Base-by-base conservation (phyloP, 2,888 invertebrate genomes). In the Belgica antarctica region DNA sequence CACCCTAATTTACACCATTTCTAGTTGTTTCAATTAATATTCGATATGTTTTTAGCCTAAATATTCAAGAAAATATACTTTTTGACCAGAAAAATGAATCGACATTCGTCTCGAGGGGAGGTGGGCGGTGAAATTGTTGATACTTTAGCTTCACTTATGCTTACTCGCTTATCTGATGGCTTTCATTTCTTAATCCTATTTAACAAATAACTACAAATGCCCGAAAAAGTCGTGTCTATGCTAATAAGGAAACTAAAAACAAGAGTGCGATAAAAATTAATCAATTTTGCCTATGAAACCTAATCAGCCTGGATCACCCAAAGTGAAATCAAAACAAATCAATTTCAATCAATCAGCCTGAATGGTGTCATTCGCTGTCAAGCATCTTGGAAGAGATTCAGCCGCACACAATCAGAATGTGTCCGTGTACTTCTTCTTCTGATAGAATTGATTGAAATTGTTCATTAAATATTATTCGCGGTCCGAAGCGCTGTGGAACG, bases 401-500 rank as follows among this genome's bases (percentile, higher is more conserved):
- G n/a, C n/a, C n/a, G n/a, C n/a, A n/a, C n/a, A n/a, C n/a, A n/a
- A n/a, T 62, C 34, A 62, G 8, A 25, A 25, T 3, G 62, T 62
- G 34, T 62, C 62, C n/a, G 31, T 41, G 41, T 61, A 61, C 25
- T 70, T 59, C 19, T 70, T 57, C 27, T 70, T 70, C 15, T 70
- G 70, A 70, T 70, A 70, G 28, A 70, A 70, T 61, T 70, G 70
- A 61, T 70, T 70, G 46, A 70, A 61, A 61, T 70, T 70, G 25
- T 70, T 70, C 59, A 70, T 57, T 70, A 70, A 70, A 70, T 70
- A 71, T 73, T 77, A 79, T 71, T 80, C 80, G 62, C 80, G 77
- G 72, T 80, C 79, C 61, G 79, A 78, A 5, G 59, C 17, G 24
- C 8, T 27, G 72, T 78, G 79, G 73, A 80, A 80, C 15, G 78